Evolutionary conservation across 2,888 invertebrate genomes (phyloP).

Genomic region (Aspidapion aeneum): DNA sequence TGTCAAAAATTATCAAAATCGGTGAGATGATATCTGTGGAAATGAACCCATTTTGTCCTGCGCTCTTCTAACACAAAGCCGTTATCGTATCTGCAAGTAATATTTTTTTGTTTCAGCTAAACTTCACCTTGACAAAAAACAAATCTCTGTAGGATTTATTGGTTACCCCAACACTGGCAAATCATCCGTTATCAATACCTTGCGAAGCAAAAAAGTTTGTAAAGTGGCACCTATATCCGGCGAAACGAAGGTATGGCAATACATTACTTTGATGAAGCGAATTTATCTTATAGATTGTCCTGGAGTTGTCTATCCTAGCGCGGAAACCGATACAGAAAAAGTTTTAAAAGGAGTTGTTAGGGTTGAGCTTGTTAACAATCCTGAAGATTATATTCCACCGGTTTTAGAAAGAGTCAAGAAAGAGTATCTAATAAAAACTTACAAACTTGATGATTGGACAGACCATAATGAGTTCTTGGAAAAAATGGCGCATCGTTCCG

Average conservation of each 20-base stretch:
- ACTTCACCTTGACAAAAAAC: conserved; percentile 93
- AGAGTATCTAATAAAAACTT: conserved; percentile 89
- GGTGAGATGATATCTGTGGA: too few species aligned
- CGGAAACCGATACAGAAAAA: conserved; percentile 91
- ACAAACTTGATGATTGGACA: conserved; percentile 80
- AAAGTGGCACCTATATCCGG: conserved; percentile 99
- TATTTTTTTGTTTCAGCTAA: conserved; percentile 52
- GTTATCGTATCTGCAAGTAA: too few species aligned
- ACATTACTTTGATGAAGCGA: conserved; percentile 94
- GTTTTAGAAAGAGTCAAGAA: conserved; percentile 83
- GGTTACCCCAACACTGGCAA: conserved; percentile 99
- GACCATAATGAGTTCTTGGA: conserved; percentile 86
- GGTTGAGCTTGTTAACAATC: conserved; percentile 89
- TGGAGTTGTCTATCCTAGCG: conserved; percentile 96
- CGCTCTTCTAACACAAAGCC: too few species aligned
- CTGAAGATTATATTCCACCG: conserved; percentile 90
- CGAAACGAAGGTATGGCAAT: conserved; percentile 98
- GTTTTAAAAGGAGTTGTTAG: conserved; percentile 97
- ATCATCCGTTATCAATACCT: conserved; percentile 95
- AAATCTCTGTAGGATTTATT: conserved; percentile 98
- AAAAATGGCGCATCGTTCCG: conserved; percentile 79
- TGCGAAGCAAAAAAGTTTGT: conserved; percentile 95
- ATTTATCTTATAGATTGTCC: conserved; percentile 99
- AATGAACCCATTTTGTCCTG: too few species aligned
- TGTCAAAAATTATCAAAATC: too few species aligned